phyloP scores from a whole-genome alignment of 2,888 invertebrate genomes.

The Platypus cylindrus region DNA sequence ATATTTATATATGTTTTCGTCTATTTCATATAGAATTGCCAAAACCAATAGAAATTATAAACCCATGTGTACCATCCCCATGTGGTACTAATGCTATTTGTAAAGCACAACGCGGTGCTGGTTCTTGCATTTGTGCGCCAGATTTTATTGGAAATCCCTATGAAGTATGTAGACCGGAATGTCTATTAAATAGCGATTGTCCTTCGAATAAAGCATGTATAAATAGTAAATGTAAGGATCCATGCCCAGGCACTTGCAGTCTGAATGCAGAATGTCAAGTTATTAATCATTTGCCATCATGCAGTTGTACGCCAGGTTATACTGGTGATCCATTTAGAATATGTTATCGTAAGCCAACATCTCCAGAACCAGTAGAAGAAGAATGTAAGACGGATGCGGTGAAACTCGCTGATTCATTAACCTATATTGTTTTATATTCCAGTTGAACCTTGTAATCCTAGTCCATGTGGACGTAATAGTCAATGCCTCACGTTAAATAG shows the following conservation, averaged over 20 bases:
- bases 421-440: slow-evolving; percentile 9
- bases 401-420: not conserved
- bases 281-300: slow-evolving; percentile 50
- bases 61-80: slow-evolving; percentile 49
- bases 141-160: slow-evolving; percentile 54
- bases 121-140: slow-evolving; percentile 44
- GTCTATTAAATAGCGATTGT: slow-evolving; percentile 52
- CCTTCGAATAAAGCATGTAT: slow-evolving; percentile 54
- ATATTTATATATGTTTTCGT: too few species aligned
- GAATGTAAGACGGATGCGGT: slow-evolving; percentile 8
- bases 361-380: slow-evolving; percentile 1
- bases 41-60: slow-evolving; percentile 20
- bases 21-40: too few species aligned
- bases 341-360: slow-evolving; percentile 31
- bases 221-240: slow-evolving; percentile 48
- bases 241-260: slow-evolving; percentile 52
- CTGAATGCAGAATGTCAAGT: slow-evolving; percentile 52
- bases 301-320: slow-evolving; percentile 45
- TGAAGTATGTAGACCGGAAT: slow-evolving; percentile 51
- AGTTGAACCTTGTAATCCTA: slow-evolving; percentile 53
- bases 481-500: slow-evolving; percentile 59
- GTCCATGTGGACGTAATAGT: slow-evolving; percentile 72
- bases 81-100: slow-evolving; percentile 54
- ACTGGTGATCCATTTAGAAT: slow-evolving; percentile 51
- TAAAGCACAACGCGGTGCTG: slow-evolving; percentile 36